A percentile compares a stretch with the other conserved stretches of the same genome.
Conservation (phyloP, 2,113 vertebrate species). For the Poicephalus gulielmi region DNA sequence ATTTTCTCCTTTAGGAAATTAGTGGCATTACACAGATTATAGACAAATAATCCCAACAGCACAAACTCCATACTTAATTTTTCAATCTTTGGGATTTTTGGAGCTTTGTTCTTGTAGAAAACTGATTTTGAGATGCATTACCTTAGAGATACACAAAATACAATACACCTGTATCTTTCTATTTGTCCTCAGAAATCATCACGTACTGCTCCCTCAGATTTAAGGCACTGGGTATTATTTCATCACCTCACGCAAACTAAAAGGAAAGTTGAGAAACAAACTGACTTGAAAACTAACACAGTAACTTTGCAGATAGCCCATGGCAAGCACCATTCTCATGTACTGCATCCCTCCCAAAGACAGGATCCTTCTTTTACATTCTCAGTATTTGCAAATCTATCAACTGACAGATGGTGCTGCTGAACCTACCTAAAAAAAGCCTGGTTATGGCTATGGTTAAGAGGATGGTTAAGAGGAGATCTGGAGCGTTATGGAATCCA, state of each 20-base stretch:
- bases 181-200: neutral
- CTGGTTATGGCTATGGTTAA: fast-evolving
- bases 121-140: neutral
- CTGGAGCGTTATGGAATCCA: neutral
- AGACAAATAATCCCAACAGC: neutral
- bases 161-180: neutral
- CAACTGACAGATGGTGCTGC: neutral
- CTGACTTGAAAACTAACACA: neutral
- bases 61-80: fast-evolving
- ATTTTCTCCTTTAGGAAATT: neutral
- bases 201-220: neutral
- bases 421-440: neutral
- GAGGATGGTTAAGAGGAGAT: neutral
- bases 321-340: neutral
- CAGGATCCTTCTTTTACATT: neutral
- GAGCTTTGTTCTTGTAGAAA: neutral
- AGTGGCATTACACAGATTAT: neutral
- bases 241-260: neutral
- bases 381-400: neutral
- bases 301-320: neutral
- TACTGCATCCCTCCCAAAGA: neutral
- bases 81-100: neutral
- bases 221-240: neutral
- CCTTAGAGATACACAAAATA: neutral
- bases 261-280: neutral